Evolutionary conservation across 1,140 invertebrate species (phyloP).

Genomic region (Tigriopus japonicus): DNA sequence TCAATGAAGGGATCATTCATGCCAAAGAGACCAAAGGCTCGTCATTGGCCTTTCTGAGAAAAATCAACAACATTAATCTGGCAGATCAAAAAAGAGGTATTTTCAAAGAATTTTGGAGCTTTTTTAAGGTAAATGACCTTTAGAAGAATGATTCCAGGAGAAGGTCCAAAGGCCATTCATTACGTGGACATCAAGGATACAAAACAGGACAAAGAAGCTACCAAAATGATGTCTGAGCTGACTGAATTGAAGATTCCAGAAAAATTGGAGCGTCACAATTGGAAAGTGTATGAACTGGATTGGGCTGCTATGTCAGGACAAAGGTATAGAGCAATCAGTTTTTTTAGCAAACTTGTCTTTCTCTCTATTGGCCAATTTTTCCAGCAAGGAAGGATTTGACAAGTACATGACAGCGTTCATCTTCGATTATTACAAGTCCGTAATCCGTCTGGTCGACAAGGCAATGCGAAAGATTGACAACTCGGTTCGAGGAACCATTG

Average conservation of each 20-base stretch:
- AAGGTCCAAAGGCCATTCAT: background rate
- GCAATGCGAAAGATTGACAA: conserved; percentile 4
- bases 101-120: background rate
- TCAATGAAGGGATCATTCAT: background rate
- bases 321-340: background rate
- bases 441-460: conserved; percentile 1
- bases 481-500: background rate
- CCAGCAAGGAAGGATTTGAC: background rate
- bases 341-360: background rate
- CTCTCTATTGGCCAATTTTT: too few species aligned
- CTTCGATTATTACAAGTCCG: background rate
- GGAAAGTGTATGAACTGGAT: background rate
- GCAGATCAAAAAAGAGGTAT: background rate
- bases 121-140: background rate
- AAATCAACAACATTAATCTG: conserved; percentile 2
- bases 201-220: background rate
- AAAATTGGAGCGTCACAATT: background rate
- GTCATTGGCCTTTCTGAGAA: background rate
- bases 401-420: background rate
- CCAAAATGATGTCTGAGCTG: background rate
- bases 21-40: background rate
- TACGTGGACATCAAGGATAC: background rate
- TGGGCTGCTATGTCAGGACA: background rate
- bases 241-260: background rate
- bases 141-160: background rate